Evolutionary conservation across 2,797 vertebrate species (phyloP).

Genomic region (Molothrus ater): DNA sequence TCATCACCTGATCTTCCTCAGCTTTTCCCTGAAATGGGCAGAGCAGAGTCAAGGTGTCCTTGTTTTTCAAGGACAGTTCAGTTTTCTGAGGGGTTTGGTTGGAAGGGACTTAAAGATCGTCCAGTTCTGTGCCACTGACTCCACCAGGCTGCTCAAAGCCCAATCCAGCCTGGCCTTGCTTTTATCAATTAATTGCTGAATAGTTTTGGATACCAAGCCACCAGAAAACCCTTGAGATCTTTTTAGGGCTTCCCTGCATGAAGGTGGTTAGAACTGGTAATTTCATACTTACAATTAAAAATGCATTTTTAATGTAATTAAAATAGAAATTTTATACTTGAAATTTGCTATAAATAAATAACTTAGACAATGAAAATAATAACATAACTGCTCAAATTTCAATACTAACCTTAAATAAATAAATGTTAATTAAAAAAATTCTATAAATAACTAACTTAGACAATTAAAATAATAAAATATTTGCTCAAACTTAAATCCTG

Average conservation of each 20-base stretch:
- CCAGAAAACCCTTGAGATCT: neutral
- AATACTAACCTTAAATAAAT: neutral
- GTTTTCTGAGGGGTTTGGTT: neutral
- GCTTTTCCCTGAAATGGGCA: neutral
- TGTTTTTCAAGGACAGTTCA: neutral
- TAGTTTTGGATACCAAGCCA: neutral
- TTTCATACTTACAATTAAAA: neutral
- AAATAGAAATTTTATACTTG: accelerated
- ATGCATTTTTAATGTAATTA: neutral
- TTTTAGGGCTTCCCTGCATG: neutral
- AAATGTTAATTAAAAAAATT: neutral
- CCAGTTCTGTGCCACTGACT: neutral
- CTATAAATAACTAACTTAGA: no score
- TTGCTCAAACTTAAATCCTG: no score
- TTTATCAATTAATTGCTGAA: neutral
- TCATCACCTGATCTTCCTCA: neutral
- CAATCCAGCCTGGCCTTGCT: neutral
- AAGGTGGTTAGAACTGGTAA: neutral
- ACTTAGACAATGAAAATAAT: neutral
- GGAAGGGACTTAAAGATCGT: neutral
- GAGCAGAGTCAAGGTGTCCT: neutral
- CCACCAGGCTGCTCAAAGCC: neutral
- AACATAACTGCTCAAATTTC: neutral
- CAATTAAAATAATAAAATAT: no score
- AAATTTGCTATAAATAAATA: neutral